Conservation (phyloP, 2,888 invertebrate genomes). For the Trissolcus brochymenae region DNA sequence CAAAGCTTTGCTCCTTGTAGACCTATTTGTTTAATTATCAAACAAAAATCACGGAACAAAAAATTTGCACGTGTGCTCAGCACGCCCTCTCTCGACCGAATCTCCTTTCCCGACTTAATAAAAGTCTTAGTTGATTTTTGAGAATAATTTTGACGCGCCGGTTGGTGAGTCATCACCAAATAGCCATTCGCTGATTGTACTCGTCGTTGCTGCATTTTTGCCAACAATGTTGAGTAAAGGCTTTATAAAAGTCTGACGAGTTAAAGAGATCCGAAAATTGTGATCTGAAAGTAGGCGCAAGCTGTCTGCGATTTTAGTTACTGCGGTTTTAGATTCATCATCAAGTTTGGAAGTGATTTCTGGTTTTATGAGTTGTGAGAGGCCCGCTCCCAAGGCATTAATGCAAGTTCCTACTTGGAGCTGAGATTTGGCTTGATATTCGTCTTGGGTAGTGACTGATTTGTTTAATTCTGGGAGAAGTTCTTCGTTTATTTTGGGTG, state of each 20-base stretch:
- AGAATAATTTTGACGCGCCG: too few species aligned
- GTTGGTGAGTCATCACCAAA: too few species aligned
- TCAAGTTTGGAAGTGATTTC: not conserved
- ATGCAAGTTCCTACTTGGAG: slow-evolving; percentile 24
- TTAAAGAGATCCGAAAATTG: slow-evolving; percentile 16
- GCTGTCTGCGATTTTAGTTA: slow-evolving; percentile 14
- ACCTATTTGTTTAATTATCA: too few species aligned
- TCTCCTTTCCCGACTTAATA: too few species aligned
- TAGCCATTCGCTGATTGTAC: too few species aligned
- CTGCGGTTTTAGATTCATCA: slow-evolving; percentile 10
- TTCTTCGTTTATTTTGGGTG: slow-evolving; percentile 26
- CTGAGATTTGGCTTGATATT: slow-evolving; percentile 19
- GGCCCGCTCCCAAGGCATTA: slow-evolving; percentile 13
- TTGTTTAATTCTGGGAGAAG: slow-evolving; percentile 4
- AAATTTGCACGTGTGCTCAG: too few species aligned
- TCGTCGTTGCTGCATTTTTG: too few species aligned
- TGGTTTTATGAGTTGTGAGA: slow-evolving; percentile 11
- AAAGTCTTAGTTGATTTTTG: too few species aligned
- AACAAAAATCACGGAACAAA: too few species aligned
- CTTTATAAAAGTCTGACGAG: slow-evolving; percentile 17
- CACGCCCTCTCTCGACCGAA: too few species aligned
- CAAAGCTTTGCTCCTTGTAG: too few species aligned
- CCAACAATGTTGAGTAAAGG: too few species aligned
- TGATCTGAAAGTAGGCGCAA: slow-evolving; percentile 14
- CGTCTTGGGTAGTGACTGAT: slow-evolving; percentile 16